Evolutionary conservation across 2,113 vertebrate genomes (phyloP).

Genomic region (Esox niger): DNA sequence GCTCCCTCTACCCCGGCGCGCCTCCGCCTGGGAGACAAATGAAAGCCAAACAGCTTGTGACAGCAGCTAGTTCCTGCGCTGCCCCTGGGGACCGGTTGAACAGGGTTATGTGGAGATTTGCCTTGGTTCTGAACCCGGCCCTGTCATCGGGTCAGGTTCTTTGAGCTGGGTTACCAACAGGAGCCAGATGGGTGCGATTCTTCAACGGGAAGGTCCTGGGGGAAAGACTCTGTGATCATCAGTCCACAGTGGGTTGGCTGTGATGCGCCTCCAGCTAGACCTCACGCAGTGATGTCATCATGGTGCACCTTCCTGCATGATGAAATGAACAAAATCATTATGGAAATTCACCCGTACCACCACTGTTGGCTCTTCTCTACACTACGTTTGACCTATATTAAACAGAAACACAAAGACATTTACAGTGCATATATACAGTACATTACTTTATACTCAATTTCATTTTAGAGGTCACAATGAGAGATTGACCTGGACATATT

Average conservation of each 20-base stretch:
- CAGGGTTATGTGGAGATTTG: conserved; percentile 10
- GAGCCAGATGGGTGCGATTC: conserved; percentile 31
- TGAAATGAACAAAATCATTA: no score
- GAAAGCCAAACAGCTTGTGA: conserved; percentile 44
- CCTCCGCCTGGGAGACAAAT: conserved; percentile 42
- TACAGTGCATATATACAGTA: no score
- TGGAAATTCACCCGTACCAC: no score
- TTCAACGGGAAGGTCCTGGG: background rate
- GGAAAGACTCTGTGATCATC: background rate
- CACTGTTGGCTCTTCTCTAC: no score
- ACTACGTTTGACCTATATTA: no score
- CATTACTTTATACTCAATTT: no score
- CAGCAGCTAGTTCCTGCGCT: conserved; percentile 36
- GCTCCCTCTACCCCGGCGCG: conserved; percentile 14
- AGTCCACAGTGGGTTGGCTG: background rate
- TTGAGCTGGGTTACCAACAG: conserved; percentile 26
- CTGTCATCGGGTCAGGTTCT: conserved; percentile 37
- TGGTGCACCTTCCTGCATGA: background rate
- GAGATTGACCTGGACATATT: no score
- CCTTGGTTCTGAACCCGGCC: conserved; percentile 39
- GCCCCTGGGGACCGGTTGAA: conserved; percentile 12
- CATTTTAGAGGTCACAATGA: no score
- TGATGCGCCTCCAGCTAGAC: conserved; percentile 14
- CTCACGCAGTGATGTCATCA: background rate
- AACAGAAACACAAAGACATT: no score